These are phyloP conservation scores for Xiphias gladius DNA, from an alignment of 2,113 vertebrate genomes.

Conservation along the genomic window DNA sequence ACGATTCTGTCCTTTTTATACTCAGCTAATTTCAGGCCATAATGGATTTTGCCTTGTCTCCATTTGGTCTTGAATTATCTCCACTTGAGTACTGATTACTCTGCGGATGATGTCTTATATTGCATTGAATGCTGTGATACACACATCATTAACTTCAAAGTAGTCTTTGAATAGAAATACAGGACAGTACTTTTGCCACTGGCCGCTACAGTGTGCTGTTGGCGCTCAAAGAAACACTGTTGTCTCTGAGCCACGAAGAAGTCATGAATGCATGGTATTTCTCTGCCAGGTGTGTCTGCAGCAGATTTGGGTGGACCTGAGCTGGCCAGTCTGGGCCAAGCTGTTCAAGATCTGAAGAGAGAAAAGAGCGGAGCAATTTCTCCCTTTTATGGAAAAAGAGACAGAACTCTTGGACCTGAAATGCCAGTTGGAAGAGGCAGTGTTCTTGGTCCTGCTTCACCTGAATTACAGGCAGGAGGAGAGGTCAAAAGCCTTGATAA, in stretches of 20 bases:
- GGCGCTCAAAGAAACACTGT: slow-evolving; percentile 29
- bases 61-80: slow-evolving; percentile 21
- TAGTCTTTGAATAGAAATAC: background rate
- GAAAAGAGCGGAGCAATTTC: slow-evolving; percentile 51
- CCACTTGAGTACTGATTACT: background rate
- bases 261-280: slow-evolving; percentile 68
- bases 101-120: slow-evolving; percentile 38
- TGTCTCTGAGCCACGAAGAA: slow-evolving; percentile 46
- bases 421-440: slow-evolving; percentile 15
- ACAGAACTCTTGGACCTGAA: slow-evolving; percentile 20
- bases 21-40: slow-evolving; percentile 34
- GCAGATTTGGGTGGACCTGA: slow-evolving; percentile 67
- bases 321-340: slow-evolving; percentile 57
- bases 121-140: slow-evolving; percentile 25
- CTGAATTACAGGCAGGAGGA: slow-evolving; percentile 38
- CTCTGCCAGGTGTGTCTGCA: slow-evolving; percentile 74
- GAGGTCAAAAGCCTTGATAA: slow-evolving; percentile 46
- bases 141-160: slow-evolving; percentile 4
- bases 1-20: slow-evolving; percentile 23
- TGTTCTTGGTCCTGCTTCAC: background rate
- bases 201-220: slow-evolving; percentile 18
- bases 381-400: slow-evolving; percentile 9
- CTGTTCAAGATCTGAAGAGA: slow-evolving; percentile 57
- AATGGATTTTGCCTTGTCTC: slow-evolving; percentile 25
- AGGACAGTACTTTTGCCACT: slow-evolving; percentile 12